phyloP scores from a whole-genome alignment of 2,888 invertebrate genomes.

The Actias luna region DNA sequence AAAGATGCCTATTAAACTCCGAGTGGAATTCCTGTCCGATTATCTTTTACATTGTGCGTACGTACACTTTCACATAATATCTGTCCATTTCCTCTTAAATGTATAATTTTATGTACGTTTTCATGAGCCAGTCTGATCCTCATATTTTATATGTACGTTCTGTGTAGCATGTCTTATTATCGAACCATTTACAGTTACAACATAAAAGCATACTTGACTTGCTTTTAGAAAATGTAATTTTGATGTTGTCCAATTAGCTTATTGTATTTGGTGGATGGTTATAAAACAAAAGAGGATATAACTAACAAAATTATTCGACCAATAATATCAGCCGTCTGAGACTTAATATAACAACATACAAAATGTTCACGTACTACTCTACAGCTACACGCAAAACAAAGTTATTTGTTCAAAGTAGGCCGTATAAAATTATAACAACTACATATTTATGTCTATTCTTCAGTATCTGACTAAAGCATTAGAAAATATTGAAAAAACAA shows the following conservation, averaged over 20 bases:
- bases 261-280: slow-evolving; percentile 10
- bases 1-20: too few species aligned
- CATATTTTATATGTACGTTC: not conserved
- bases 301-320: slow-evolving; percentile 1
- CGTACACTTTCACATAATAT: too few species aligned
- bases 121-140: too few species aligned
- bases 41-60: too few species aligned
- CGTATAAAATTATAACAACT: not conserved
- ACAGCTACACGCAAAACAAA: not conserved
- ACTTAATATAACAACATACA: not conserved
- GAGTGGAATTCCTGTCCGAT: too few species aligned
- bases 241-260: not conserved
- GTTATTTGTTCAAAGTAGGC: not conserved
- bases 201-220: not conserved
- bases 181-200: not conserved
- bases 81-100: too few species aligned
- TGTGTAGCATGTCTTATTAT: not conserved
- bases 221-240: not conserved
- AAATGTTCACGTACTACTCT: not conserved
- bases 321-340: not conserved
- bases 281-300: not conserved
- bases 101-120: too few species aligned
- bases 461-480: too few species aligned
- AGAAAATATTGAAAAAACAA: not conserved
- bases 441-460: not conserved